These are phyloP conservation scores for Vannuccia rotundouncinata DNA, from an alignment of 2,888 invertebrate genomes.

Conservation along the genomic window DNA sequence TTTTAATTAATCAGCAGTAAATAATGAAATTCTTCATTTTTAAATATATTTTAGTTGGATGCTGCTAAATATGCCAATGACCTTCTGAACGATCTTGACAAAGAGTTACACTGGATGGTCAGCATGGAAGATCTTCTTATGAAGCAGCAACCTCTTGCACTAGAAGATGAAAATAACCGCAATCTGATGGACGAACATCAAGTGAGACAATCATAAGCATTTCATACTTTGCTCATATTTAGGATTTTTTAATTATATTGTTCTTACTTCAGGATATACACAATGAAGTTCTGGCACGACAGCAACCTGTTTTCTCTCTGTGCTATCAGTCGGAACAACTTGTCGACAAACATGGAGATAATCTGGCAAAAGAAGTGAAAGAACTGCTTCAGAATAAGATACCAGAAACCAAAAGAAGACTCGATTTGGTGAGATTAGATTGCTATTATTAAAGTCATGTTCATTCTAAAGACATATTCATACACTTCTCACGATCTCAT, in stretches of 20 bases:
- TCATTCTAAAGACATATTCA: not conserved
- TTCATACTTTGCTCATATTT: not conserved
- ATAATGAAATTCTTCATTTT: too few relatives aligned
- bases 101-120: slow-evolving; percentile 17
- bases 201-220: not conserved
- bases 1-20: too few relatives aligned
- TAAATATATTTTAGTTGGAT: slow-evolving; percentile 35
- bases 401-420: slow-evolving; percentile 13
- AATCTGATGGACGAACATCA: slow-evolving; percentile 32
- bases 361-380: slow-evolving; percentile 28
- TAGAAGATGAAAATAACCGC: slow-evolving; percentile 17
- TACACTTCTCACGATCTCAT: not conserved
- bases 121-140: slow-evolving; percentile 27
- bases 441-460: not conserved
- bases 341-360: slow-evolving; percentile 31
- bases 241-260: not conserved
- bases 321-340: slow-evolving; percentile 35
- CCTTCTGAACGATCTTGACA: slow-evolving; percentile 13
- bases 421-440: slow-evolving; percentile 9
- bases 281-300: slow-evolving; percentile 35
- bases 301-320: slow-evolving; percentile 35
- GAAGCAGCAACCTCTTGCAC: not conserved
- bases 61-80: slow-evolving; percentile 33
- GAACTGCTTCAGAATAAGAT: slow-evolving; percentile 4
- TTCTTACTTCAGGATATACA: slow-evolving; percentile 36